Evolutionary conservation across 2,113 vertebrate genomes (phyloP), one percentile per base, ranked within the genome.

Genomic region (Hippopotamus amphibius): DNA sequence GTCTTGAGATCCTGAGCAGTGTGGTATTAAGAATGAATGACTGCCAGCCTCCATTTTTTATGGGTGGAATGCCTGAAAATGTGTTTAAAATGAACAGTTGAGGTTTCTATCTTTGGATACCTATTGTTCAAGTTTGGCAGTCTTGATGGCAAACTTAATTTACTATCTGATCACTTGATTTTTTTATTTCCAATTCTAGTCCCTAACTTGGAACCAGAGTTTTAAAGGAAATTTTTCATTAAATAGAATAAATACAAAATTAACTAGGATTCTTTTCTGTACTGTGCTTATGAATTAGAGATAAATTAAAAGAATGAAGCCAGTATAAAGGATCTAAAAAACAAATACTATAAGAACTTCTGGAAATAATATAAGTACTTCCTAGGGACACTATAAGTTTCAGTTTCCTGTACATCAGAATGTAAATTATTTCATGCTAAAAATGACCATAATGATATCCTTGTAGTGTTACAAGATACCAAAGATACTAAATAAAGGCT

Each of bases 1-100:
- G 98, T 98, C 96, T 98, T 68, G 84, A 86, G 95, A 94, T 88
- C 55, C 90, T 90, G 83, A 97, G 88, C 84, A 92, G 65, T 53
- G 57, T 37, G 28, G 66, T 92, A 28, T 71, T 93, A 90, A 95
- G 91, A 95, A 81, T 83, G 69, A 93, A 79, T 79, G 71, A 76
- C 72, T 90, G 50, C 84, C 80, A 65, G 50, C 72, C 68, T 96
- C 68, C 85, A 87, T n/a, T 93, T 92, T 76, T 71, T 65, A 17
- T 90, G 68, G 59, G 19, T 84, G 48, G 76, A 71, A 90, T 94
- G 95, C 92, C 66, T 91, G 17, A 76, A 92, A 90, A 89, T 43
- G 61, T 91, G 48, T 84, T 96, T 77, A 66, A 87, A 71, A 19
- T 63, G 71, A 74, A 65, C 59, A 81, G 68, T 48, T 94, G 76